These are phyloP conservation scores for Arbacia lixula DNA, from an alignment of 53 echinoderm and acorn worm species.

Conservation along the genomic window DNA sequence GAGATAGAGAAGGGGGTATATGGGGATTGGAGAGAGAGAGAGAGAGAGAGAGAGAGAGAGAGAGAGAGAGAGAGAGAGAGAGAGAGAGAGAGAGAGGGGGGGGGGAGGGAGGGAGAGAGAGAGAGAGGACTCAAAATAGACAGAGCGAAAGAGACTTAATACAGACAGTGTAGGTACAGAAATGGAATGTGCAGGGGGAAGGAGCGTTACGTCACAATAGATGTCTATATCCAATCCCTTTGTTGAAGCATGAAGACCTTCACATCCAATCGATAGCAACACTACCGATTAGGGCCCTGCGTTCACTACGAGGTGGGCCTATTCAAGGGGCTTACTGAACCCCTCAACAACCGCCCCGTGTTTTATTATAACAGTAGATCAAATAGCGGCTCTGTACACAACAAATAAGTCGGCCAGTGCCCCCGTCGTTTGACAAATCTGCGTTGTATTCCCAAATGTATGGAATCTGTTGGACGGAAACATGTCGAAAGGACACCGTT, in stretches of 20 bases:
- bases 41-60: not conserved
- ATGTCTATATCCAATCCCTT: slow-evolving; percentile 10
- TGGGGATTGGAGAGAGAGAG: not conserved
- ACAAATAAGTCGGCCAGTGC: too few relatives aligned
- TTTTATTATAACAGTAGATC: too few relatives aligned
- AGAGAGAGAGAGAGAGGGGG: not conserved
- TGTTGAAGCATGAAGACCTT: not conserved
- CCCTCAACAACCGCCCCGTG: slow-evolving; percentile 23
- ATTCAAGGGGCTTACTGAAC: slow-evolving; percentile 12
- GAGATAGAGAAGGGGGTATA: too few relatives aligned
- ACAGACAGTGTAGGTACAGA: not conserved
- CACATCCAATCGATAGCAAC: slow-evolving; percentile 11
- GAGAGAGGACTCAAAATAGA: not conserved
- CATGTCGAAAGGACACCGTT: too few relatives aligned
- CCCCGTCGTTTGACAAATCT: too few relatives aligned
- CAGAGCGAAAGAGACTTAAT: not conserved
- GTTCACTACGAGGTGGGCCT: not conserved
- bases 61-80: not conserved
- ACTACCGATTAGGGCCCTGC: slow-evolving; percentile 4
- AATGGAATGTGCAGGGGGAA: not conserved
- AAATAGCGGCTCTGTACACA: too few relatives aligned
- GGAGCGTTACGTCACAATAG: not conserved
- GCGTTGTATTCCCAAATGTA: too few relatives aligned
- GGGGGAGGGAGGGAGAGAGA: not conserved
- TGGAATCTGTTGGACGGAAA: too few relatives aligned